A percentile compares a stretch with the other conserved stretches of the same genome.
Evolutionary conservation across 2,797 vertebrate genomes (phyloP).

Genomic region (Caiman crocodilus): DNA sequence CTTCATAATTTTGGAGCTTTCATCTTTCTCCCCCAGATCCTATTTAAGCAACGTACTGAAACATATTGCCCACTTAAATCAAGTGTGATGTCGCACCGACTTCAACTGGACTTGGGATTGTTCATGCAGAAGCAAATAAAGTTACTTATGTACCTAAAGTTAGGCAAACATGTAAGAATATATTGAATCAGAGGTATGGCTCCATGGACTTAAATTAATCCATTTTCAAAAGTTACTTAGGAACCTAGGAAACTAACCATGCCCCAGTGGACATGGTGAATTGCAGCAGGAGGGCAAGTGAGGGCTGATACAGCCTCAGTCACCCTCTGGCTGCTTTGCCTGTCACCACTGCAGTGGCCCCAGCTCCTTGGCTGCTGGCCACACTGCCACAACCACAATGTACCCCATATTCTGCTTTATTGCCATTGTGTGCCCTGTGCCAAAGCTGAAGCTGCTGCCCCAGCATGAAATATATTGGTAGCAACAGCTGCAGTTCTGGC

Average conservation of each 20-base stretch:
- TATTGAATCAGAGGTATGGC: not conserved
- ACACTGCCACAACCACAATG: too few relatives aligned
- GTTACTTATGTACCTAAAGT: not conserved
- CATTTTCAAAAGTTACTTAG: conserved; percentile 21
- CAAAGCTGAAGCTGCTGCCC: too few relatives aligned
- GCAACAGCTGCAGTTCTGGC: too few relatives aligned
- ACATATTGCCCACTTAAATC: not conserved
- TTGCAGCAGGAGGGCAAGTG: too few relatives aligned
- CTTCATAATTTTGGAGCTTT: not conserved
- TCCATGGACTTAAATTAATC: not conserved
- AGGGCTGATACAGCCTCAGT: too few relatives aligned
- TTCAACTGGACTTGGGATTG: not conserved
- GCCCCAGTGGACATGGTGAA: too few relatives aligned
- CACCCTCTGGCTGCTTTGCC: too few relatives aligned
- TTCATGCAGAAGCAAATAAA: not conserved
- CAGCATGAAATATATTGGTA: too few relatives aligned
- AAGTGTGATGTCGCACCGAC: not conserved
- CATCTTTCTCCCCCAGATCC: not conserved
- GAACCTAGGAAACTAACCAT: not conserved
- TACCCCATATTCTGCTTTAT: too few relatives aligned
- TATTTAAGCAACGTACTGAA: not conserved
- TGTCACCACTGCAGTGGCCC: too few relatives aligned
- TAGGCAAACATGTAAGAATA: not conserved
- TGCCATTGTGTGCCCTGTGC: too few relatives aligned
- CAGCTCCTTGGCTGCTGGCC: too few relatives aligned